Evolutionary conservation across 2,113 vertebrate species (phyloP), one percentile per base, ranked within the genome.

Genomic region (Sylvia atricapilla): DNA sequence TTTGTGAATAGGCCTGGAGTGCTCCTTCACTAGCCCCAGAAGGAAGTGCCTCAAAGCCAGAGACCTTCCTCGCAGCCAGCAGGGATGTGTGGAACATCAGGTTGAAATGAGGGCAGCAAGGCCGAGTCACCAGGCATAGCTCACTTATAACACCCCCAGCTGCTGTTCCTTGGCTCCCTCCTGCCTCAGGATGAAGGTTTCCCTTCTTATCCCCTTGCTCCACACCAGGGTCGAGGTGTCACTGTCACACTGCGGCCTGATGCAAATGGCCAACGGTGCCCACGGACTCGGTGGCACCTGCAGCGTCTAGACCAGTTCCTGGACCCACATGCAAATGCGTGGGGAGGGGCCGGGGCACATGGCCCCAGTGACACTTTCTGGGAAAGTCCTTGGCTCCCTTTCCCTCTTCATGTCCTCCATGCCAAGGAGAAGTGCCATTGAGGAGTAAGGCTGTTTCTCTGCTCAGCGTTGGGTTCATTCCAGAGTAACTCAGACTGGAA

Each of bases 21-120:
- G 2, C 25, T 49, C 19, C 41, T 47, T 70, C 3, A 1, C 27
- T 28, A 9, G 37, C 31, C 49, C 43, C 23, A 13, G 64, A 37
- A 33, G 3, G 8, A 77, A 53, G 64, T 0, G 3, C 43, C 43
- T 25, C 13, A 30, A 31, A 66, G 37, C 41, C 44, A 9, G 44
- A 50, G 27, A 10, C 33, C 35, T 67, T 46, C 35, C 62, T 53
- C 28, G 18, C 13, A 4, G 14, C 11, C 0, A 0, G 6, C 0
- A 0, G 15, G 7, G 37, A 11, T 1, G 21, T 2, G 9, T 43
- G 10, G 44, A 19, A 18, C 2, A 0, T 15, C 0, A 0, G 16
- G 15, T 5, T 23, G 49, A 11, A 6, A 14, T 0, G 0, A 14
- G 56, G 30, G 69, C n/a, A 25, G 64, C 39, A 1, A 25, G 79